phyloP scores from a whole-genome alignment of 2,113 vertebrate genomes.

The Mesocricetus auratus region DNA sequence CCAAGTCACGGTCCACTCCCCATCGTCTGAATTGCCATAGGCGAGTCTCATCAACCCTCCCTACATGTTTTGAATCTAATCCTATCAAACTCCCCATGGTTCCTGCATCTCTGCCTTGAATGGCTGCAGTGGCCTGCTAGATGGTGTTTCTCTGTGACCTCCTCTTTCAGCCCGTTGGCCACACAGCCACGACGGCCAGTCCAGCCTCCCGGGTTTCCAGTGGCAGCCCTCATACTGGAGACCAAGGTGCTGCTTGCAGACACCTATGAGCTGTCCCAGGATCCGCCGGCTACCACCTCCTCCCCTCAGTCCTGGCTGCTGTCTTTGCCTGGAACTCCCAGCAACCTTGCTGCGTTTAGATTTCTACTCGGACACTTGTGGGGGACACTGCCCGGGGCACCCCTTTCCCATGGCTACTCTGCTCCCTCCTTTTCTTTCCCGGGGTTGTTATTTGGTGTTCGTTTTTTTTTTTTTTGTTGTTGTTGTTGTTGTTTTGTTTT shows the following conservation, averaged over 20 bases:
- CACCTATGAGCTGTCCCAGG: background rate
- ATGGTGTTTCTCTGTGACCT: background rate
- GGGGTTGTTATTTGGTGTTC: background rate
- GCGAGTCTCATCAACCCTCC: background rate
- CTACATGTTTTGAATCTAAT: background rate
- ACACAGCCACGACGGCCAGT: background rate
- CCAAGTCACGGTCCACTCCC: background rate
- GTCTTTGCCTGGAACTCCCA: background rate
- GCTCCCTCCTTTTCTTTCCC: background rate
- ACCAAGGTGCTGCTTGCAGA: background rate
- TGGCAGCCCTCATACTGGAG: background rate
- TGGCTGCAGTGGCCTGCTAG: background rate
- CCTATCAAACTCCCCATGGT: background rate
- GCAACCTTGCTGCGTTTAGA: background rate
- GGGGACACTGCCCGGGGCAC: background rate
- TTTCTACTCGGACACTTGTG: background rate
- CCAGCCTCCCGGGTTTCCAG: background rate
- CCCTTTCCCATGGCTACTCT: background rate
- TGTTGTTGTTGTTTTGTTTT: no score
- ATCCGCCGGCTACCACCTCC: background rate
- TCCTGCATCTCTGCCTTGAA: background rate
- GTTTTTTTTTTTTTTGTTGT: no score
- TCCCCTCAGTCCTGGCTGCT: background rate
- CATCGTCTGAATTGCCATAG: background rate
- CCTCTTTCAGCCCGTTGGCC: background rate